Conservation (phyloP, 1,140 invertebrate genomes). For the Copidosoma floridanum region DNA sequence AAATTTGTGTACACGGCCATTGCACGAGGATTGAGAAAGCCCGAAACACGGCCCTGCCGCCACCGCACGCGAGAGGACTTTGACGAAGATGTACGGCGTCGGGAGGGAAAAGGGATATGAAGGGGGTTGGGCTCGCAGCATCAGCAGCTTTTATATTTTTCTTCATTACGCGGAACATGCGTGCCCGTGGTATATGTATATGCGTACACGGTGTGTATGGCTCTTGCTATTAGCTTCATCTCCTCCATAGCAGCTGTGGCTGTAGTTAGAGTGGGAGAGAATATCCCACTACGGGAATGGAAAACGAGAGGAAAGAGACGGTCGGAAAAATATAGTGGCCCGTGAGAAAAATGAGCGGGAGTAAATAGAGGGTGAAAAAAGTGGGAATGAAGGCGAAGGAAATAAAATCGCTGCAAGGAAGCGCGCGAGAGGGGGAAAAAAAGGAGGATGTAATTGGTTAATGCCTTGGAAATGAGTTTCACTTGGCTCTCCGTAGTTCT, state of each 20-base stretch:
- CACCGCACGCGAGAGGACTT: conserved; percentile 3
- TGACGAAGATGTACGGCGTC: conserved; percentile 20
- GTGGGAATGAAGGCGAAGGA: conserved; percentile 42
- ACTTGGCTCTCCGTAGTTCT: conserved; percentile 40
- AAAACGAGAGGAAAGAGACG: conserved; percentile 26
- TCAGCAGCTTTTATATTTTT: conserved; percentile 38
- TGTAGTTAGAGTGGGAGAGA: conserved; percentile 1
- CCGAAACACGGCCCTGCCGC: neutral
- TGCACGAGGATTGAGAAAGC: conserved; percentile 5
- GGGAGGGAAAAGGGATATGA: neutral
- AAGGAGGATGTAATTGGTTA: conserved; percentile 58
- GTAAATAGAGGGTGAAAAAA: conserved; percentile 21
- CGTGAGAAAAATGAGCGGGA: conserved; percentile 6
- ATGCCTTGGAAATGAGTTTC: conserved; percentile 57
- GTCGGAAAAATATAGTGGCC: conserved; percentile 25
- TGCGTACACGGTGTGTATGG: neutral
- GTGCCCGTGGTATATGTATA: neutral
- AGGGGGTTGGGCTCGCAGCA: neutral
- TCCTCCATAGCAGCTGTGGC: too few relatives aligned
- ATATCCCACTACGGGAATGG: conserved; percentile 28
- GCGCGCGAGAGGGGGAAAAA: too few relatives aligned
- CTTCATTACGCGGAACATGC: conserved; percentile 34
- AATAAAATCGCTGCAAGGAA: conserved; percentile 54
- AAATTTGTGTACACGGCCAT: too few relatives aligned
- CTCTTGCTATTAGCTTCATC: too few relatives aligned